Evolutionary conservation across 2,113 vertebrate species (phyloP).

Genomic region (Acinonyx jubatus): DNA sequence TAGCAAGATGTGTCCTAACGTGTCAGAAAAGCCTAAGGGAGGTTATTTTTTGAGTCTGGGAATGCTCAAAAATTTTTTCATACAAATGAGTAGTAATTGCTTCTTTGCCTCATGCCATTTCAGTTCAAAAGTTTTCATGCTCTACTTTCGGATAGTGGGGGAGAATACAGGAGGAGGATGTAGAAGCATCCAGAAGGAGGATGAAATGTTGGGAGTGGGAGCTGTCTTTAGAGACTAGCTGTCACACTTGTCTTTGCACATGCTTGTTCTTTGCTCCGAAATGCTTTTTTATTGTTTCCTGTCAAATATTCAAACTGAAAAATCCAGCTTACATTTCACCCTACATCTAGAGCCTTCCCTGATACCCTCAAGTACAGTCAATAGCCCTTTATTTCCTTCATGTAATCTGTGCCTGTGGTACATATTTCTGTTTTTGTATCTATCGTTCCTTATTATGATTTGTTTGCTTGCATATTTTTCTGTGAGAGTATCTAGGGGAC

Average conservation of each 20-base stretch:
- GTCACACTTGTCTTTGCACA: background rate
- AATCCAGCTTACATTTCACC: background rate
- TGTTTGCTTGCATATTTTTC: constrained; percentile 36
- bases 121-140: background rate
- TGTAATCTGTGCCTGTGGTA: background rate
- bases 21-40: background rate
- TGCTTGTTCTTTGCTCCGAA: background rate
- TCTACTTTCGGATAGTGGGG: background rate
- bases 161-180: background rate
- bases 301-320: background rate
- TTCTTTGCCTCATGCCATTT: background rate
- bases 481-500: background rate
- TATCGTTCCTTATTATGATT: background rate
- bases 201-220: background rate
- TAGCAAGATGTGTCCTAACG: background rate
- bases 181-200: background rate
- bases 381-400: background rate
- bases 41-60: background rate
- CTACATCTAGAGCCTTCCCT: background rate
- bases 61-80: background rate
- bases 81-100: background rate
- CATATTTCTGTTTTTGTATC: background rate
- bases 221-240: background rate
- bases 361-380: background rate
- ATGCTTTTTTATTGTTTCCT: background rate